Base-by-base conservation (phyloP, 2,113 vertebrate species). In the Megaceryle maxima region DNA sequence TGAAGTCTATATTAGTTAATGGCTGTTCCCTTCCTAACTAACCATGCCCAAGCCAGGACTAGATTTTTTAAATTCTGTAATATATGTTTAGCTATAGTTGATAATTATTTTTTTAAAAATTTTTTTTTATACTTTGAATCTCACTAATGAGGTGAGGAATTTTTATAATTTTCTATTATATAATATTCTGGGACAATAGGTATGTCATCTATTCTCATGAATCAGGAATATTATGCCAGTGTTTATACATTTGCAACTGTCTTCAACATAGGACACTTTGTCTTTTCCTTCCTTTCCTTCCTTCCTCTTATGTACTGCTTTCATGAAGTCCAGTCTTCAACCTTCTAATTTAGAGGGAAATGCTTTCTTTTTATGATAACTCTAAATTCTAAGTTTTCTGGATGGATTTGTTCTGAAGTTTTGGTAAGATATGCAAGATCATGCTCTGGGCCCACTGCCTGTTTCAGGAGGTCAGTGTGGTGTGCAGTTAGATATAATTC, bases 391-490 rank as follows among this genome's bases (percentile, higher is more conserved):
- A 68, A 69, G 53, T 1, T 41, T 90, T 87, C 67, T 62, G 41
- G 11, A 55, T 50, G 74, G 62, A 35, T 73, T 85, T 87, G 26
- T 82, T 92, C 74, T 83, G 83, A 91, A 91, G n/a, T 85, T 84
- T 91, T 75, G 73, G 50, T 76, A 94, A 95, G 69, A 93, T 91
- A 92, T 92, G 83, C 77, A 92, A 83, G 81, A 92, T 79, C 88
- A 91, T 10, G 28, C 9, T 79, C 82, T 94, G 74, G 69, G 77
- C 81, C 37, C 5, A 1, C 43, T 80, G 91, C 87, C 92, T 81
- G 68, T 88, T 88, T 84, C 51, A 72, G 67, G 39, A 91, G 84
- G 91, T 80, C 80, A 87, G 46, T 18, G 39, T 55, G 67, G 57
- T 88, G 53, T 76, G 44, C 48, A 79, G 62, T 79, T 76, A 89